phyloP scores from a whole-genome alignment of 2,113 vertebrate species.

The Phocoena phocoena region DNA sequence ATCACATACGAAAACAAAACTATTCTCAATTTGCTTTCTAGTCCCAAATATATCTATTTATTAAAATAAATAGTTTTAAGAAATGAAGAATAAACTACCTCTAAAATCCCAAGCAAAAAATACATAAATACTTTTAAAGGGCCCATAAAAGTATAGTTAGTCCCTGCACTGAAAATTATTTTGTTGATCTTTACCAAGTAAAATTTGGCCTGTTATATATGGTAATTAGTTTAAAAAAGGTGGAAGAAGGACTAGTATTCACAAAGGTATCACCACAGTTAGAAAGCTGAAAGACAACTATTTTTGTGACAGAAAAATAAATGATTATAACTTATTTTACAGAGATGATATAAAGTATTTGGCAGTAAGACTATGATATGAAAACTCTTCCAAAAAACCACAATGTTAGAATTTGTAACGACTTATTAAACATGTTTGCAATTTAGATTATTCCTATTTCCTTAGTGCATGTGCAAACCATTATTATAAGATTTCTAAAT shows the following conservation, averaged over 20 bases:
- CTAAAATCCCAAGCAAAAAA: neutral
- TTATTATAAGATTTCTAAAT: neutral
- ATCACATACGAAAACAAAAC: conserved; percentile 18
- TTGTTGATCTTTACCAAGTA: neutral
- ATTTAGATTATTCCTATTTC: conserved; percentile 26
- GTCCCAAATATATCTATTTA: neutral
- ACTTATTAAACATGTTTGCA: neutral
- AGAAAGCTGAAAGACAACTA: neutral
- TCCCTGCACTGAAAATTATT: neutral
- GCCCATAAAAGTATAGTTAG: neutral
- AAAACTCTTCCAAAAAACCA: neutral
- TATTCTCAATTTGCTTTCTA: neutral
- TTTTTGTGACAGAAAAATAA: neutral
- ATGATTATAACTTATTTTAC: neutral
- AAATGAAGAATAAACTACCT: neutral
- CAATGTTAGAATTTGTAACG: neutral
- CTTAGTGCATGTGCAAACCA: neutral
- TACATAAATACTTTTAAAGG: neutral
- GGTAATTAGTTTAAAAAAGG: neutral
- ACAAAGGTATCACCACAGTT: neutral
- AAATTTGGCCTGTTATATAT: neutral
- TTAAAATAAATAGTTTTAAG: neutral
- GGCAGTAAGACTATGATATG: neutral
- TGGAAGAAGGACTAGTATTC: neutral
- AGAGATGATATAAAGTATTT: neutral